These are phyloP conservation scores for Parnassius apollo DNA, from an alignment of 2,888 invertebrate species.

Conservation along the genomic window DNA sequence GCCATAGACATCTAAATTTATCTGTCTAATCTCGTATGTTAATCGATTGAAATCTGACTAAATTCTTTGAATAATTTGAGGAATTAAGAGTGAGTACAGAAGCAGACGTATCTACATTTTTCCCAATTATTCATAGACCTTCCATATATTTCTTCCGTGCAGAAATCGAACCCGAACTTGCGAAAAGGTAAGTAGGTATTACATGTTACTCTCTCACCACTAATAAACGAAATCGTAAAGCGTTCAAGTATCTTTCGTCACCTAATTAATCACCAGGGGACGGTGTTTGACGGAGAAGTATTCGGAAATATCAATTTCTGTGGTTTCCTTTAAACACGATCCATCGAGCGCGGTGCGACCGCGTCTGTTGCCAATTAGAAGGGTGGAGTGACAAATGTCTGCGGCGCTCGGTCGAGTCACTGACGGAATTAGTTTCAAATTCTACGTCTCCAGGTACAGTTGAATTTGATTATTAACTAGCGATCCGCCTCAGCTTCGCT, in stretches of 20 bases:
- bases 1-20: too few relatives aligned
- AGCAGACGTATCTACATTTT: too few relatives aligned
- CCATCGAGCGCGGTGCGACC: constrained; percentile 31
- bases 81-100: too few relatives aligned
- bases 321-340: constrained; percentile 41
- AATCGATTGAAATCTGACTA: too few relatives aligned
- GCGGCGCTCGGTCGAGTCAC: constrained; percentile 31
- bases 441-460: neutral
- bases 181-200: neutral
- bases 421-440: constrained; percentile 7
- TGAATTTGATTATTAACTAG: neutral
- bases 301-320: constrained; percentile 43
- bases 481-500: too few relatives aligned
- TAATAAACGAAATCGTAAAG: constrained; percentile 36
- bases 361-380: constrained; percentile 48
- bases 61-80: too few relatives aligned
- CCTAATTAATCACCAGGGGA: constrained; percentile 15
- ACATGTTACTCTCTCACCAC: constrained; percentile 9
- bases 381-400: constrained; percentile 43
- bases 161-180: constrained; percentile 21
- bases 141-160: too few relatives aligned
- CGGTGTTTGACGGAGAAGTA: constrained; percentile 17
- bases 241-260: constrained; percentile 29
- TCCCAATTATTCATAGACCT: too few relatives aligned
- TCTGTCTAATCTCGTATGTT: too few relatives aligned